Conservation (phyloP, 2,113 vertebrate genomes). For the Loxodonta africana region DNA sequence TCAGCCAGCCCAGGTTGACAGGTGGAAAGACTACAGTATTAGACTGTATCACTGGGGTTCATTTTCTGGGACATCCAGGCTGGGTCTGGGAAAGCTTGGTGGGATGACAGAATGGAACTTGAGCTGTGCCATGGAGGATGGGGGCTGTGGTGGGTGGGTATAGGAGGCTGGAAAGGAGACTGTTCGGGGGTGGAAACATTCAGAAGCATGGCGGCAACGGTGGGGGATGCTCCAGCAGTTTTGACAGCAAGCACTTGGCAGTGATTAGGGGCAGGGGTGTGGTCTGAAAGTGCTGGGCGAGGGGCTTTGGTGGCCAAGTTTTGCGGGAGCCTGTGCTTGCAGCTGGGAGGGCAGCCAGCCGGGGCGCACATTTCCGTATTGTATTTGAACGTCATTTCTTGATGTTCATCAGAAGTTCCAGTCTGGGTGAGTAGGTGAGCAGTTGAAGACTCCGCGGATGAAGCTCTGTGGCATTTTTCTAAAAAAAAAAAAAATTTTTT, state of each 20-base stretch:
- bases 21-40: neutral
- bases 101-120: neutral
- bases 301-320: neutral
- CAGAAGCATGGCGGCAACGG: neutral
- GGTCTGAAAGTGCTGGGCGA: neutral
- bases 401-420: neutral
- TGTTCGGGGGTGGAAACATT: neutral
- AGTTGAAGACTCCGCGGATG: neutral
- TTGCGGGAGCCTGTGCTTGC: neutral
- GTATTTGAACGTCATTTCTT: neutral
- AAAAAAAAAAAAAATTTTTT: too few relatives aligned
- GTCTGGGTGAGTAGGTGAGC: slow-evolving; percentile 2
- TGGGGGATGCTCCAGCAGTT: neutral
- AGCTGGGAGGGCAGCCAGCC: neutral
- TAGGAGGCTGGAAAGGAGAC: neutral
- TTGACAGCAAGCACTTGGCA: neutral
- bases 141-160: too few relatives aligned
- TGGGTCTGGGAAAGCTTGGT: neutral
- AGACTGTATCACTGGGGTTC: neutral
- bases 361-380: neutral
- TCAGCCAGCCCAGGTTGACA: neutral
- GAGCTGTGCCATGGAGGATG: neutral
- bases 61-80: neutral
- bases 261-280: neutral
- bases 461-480: neutral